A percentile compares a stretch with the other conserved stretches of the same genome.
Conservation (phyloP, 2,113 vertebrate genomes). For the Mus pahari region DNA sequence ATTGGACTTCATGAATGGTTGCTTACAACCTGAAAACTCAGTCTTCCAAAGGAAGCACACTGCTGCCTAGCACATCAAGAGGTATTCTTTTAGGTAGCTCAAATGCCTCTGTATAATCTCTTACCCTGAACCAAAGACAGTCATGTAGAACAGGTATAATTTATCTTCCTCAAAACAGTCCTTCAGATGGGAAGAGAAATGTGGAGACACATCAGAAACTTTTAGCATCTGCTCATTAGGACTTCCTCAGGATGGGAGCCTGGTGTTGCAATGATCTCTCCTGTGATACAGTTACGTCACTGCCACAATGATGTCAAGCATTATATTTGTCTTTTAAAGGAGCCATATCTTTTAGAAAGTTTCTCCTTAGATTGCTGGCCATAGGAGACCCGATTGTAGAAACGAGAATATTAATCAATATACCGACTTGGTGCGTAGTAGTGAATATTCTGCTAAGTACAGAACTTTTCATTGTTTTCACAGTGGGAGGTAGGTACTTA, state of each 20-base stretch:
- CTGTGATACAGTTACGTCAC: not conserved
- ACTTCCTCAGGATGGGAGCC: not conserved
- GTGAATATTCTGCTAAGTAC: not conserved
- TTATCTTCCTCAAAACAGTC: not conserved
- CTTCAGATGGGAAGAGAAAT: not conserved
- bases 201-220: not conserved
- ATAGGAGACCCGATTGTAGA: not conserved
- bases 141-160: not conserved
- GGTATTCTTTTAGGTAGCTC: not conserved
- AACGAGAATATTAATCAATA: not conserved
- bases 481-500: not conserved
- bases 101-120: not conserved
- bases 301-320: not conserved
- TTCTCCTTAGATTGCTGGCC: not conserved
- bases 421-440: not conserved
- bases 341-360: not conserved
- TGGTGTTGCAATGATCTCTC: not conserved
- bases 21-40: not conserved
- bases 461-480: not conserved
- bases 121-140: not conserved
- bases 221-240: not conserved
- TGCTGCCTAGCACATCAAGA: not conserved
- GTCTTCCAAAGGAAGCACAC: not conserved
- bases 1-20: constrained; percentile 1
- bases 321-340: not conserved